phyloP scores from a whole-genome alignment of 2,797 vertebrate genomes.

The Merluccius polli region DNA sequence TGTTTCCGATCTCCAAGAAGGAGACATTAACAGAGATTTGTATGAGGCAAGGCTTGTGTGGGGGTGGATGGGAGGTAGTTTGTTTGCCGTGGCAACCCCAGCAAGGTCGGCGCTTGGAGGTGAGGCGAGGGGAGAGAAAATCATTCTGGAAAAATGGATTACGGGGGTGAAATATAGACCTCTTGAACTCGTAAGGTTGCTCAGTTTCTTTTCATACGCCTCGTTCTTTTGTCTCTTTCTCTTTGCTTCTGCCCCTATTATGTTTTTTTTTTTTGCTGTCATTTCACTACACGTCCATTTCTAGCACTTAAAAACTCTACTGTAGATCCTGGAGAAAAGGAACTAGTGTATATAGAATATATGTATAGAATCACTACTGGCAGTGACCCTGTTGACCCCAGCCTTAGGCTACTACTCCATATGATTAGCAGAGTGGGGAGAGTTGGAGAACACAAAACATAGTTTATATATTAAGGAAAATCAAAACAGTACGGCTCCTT shows the following conservation, averaged over 20 bases:
- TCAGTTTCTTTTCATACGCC: not conserved
- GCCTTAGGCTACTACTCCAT: not conserved
- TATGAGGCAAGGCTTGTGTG: not conserved
- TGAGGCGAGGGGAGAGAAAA: not conserved
- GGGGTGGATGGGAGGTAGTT: not conserved
- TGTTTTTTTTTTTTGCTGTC: not conserved
- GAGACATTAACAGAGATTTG: not conserved
- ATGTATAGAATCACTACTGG: not conserved
- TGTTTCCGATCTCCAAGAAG: not conserved
- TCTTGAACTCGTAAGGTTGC: constrained; percentile 1
- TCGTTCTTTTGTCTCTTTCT: not conserved
- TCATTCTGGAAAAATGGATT: not conserved
- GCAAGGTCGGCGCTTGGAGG: not conserved
- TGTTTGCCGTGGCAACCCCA: not conserved
- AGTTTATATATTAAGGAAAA: not conserved
- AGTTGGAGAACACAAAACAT: not conserved
- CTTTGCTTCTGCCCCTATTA: not conserved
- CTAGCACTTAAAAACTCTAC: not conserved
- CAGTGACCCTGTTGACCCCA: not conserved
- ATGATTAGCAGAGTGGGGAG: not conserved
- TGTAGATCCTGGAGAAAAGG: not conserved
- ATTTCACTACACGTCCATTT: not conserved
- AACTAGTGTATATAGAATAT: too few species aligned
- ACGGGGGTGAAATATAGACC: not conserved
- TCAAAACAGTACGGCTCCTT: not conserved